Evolutionary conservation across 2,888 invertebrate genomes (phyloP).

Genomic region (Ferrisia virgata): DNA sequence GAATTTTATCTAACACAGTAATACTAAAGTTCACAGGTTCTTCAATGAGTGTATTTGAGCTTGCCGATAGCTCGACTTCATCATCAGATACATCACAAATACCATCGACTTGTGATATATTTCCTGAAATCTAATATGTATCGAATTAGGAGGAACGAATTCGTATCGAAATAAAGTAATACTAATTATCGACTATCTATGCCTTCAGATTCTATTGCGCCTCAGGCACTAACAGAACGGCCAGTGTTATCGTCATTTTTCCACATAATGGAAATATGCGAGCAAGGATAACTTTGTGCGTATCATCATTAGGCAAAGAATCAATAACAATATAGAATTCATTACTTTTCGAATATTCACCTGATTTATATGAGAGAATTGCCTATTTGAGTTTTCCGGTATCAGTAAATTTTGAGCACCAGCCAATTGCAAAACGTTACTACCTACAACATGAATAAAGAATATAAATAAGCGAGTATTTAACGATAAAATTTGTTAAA

Average conservation of each 20-base stretch:
- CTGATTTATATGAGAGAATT: conserved; percentile 33
- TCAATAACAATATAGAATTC: no score
- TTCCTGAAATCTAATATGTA: conserved; percentile 50
- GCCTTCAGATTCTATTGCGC: conserved; percentile 38
- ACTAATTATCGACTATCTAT: background rate
- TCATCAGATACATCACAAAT: conserved; percentile 62
- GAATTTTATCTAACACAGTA: conserved; percentile 25
- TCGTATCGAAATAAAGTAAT: background rate
- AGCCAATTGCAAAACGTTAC: background rate
- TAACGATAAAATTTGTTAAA: background rate
- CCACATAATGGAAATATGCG: conserved; percentile 30
- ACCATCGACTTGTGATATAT: conserved; percentile 61
- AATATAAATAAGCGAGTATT: background rate
- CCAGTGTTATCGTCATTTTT: conserved; percentile 36
- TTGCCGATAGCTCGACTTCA: background rate
- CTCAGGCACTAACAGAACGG: conserved; percentile 34
- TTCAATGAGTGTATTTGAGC: background rate
- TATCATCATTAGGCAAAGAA: conserved; percentile 21
- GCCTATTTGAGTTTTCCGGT: conserved; percentile 14
- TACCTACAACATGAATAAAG: background rate
- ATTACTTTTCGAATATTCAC: background rate
- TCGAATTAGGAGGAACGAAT: background rate
- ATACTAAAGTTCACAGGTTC: conserved; percentile 1
- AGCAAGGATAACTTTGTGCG: conserved; percentile 40
- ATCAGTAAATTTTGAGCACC: background rate